A percentile compares a stretch with the other conserved stretches of the same genome.
Evolutionary conservation across 2,113 vertebrate genomes (phyloP).

Genomic region (Tursiops truncatus): DNA sequence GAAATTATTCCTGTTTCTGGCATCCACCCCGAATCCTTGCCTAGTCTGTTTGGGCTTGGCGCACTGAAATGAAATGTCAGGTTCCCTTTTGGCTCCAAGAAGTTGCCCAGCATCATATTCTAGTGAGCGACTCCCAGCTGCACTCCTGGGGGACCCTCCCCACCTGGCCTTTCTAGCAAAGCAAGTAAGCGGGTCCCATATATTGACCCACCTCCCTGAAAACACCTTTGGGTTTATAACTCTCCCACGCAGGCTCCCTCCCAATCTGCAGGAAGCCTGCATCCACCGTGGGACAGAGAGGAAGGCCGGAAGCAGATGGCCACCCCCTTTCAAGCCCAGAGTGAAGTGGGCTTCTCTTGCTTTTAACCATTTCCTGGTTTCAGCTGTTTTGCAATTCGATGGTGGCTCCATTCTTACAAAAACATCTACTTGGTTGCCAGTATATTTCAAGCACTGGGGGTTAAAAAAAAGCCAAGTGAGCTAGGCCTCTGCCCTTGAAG

Average conservation of each 20-base stretch:
- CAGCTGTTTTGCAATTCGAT: not conserved
- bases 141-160: no score
- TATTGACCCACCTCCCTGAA: not conserved
- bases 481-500: not conserved
- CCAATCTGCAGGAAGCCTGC: slow-evolving; percentile 47
- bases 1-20: not conserved
- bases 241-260: not conserved
- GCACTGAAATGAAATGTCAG: not conserved
- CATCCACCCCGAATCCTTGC: not conserved
- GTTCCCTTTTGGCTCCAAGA: not conserved
- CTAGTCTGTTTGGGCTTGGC: not conserved
- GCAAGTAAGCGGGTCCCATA: not conserved
- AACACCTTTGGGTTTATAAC: not conserved
- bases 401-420: not conserved
- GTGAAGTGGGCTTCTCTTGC: not conserved
- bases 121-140: not conserved
- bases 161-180: not conserved
- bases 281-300: not conserved
- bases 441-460: not conserved
- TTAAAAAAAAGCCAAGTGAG: no score
- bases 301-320: slow-evolving; percentile 67
- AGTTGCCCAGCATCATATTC: no score
- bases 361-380: slow-evolving; percentile 51
- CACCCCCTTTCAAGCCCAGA: not conserved
- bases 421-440: not conserved